Evolutionary conservation across 2,797 vertebrate genomes (phyloP), one percentile per base, ranked within the genome.

Genomic region (Parambassis ranga): DNA sequence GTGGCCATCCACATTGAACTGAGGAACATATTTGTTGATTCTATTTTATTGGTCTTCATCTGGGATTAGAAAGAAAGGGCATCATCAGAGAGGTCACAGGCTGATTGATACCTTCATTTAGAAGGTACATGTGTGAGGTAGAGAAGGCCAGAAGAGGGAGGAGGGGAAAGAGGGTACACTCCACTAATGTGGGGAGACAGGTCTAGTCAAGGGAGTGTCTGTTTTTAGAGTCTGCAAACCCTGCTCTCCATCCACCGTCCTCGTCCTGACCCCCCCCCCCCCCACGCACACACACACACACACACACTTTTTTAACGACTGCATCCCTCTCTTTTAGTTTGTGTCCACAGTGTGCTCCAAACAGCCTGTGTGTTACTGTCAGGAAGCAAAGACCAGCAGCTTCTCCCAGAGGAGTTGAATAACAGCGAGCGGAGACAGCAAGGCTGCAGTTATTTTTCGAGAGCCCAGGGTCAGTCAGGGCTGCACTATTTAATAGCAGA

Each of bases 141-240:
- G 37, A 42, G 27, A 43, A 37, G 24, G 19, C 27, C 22, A 68
- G 51, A 39, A 30, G 37, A 55, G 46, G n/a, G 9, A 58, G 27
- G 18, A 59, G 33, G 55, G 51, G 26, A 31, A 61, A 27, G 59
- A 58, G 62, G 37, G 67, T 53, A 60, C 61, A 48, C 42, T 71
- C 69, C 78, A 79, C 83, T 90, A 84, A 90, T 86, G 82, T 84
- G 72, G 70, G 64, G 73, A 83, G 86, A 89, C 83, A 85, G 65
- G 69, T 43, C 44, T 48, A 57, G 82, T 67, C 81, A 60, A 22
- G 78, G 77, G 81, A 89, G 74, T 77, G 79, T 87, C 85, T 87
- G 85, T 79, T 90, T 87, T 81, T 84, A 86, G 72, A 86, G 65
- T 16, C 66, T 58, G 37, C 60, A 52, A 77, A 67, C 68, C 50